These are phyloP conservation scores for Vannuccia rotundouncinata DNA, from an alignment of 2,888 invertebrate genomes.

Conservation along the genomic window DNA sequence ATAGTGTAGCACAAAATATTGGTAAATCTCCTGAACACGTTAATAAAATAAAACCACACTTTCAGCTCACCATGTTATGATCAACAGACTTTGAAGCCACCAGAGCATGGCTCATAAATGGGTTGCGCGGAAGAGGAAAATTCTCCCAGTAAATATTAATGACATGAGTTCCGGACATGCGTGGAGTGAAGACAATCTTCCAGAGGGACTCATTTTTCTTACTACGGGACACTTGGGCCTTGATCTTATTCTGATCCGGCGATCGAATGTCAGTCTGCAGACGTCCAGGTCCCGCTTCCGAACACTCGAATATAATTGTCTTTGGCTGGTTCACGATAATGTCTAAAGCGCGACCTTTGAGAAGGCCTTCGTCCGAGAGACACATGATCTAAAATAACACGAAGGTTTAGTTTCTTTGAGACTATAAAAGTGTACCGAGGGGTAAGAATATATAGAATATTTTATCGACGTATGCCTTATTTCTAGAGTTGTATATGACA, in stretches of 20 bases:
- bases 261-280: background rate
- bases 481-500: too few species aligned
- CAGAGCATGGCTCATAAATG: background rate
- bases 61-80: background rate
- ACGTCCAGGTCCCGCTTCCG: background rate
- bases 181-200: conserved; percentile 32
- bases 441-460: too few species aligned
- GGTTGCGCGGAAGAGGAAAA: background rate
- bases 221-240: conserved; percentile 13
- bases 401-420: too few species aligned
- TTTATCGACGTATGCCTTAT: too few species aligned
- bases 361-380: background rate
- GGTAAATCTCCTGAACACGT: too few species aligned
- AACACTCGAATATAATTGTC: background rate
- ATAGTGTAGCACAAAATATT: too few species aligned
- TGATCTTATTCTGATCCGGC: background rate
- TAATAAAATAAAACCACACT: too few species aligned
- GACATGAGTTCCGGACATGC: conserved; percentile 65
- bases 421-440: too few species aligned
- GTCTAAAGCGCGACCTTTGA: background rate
- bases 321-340: background rate
- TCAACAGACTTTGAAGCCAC: background rate
- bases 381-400: background rate
- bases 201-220: background rate
- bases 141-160: conserved; percentile 68